Evolutionary conservation across 2,113 vertebrate species (phyloP), one percentile per base, ranked within the genome.

Genomic region (Eulacestoma nigropectus): DNA sequence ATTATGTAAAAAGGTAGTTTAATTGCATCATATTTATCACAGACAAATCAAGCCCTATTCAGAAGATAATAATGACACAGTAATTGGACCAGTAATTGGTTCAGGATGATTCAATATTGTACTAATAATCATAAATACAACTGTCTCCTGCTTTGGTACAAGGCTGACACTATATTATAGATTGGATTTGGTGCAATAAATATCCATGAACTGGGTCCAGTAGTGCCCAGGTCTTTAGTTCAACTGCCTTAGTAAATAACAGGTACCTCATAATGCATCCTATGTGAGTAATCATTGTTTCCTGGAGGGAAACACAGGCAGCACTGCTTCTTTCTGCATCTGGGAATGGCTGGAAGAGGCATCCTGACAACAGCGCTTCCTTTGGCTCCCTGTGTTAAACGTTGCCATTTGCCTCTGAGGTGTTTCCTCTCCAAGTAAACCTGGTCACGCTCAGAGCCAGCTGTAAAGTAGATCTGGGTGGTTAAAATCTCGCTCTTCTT

Each of bases 1-100:
- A 98, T 98, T 98, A 98, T 98, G 98, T 98, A 98, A 98, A 98
- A 98, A 98, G 98, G 97, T 98, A 93, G 97, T 98, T 98, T 98
- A 98, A 98, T 98, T 98, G 97, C 98, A 97, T 97, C 97, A 96
- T 98, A 98, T 98, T 98, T 98, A 98, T 98, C 98, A 98, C 97
- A 98, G 98, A 98, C 97, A 98, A 98, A 98, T 98, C 98, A 98
- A 98, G 98, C 96, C 97, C 97, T 98, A 98, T 98, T 98, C 98
- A 98, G 96, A 97, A 98, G 97, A 97, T 98, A 98, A 98, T 98
- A 98, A 98, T 98, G 98, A 98, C 97, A 97, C 97, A 96, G 98
- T 98, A 98, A 98, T 98, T 98, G 98, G 98, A 98, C 98, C 97
- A 97, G 98, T 98, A 98, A 98, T 98, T 98, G 98, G 97, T 98